phyloP scores from a whole-genome alignment of 2,888 invertebrate genomes.

The Erebia epiphron region DNA sequence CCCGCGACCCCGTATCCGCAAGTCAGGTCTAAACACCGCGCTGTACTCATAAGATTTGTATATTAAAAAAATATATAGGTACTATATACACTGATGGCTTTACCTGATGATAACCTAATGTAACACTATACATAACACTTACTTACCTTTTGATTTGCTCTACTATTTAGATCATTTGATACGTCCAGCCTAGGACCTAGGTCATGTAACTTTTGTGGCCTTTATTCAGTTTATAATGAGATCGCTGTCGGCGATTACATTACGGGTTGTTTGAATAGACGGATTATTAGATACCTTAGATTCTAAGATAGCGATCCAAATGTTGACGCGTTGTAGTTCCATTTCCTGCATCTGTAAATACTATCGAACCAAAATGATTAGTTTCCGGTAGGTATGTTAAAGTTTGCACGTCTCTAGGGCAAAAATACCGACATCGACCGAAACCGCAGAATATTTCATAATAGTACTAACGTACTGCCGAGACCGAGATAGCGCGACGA shows the following conservation, averaged over 20 bases:
- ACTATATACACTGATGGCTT: no score
- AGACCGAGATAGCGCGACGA: no score
- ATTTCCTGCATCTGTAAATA: background rate
- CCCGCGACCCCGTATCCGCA: no score
- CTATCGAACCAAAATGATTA: background rate
- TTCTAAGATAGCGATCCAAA: no score
- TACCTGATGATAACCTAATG: constrained; percentile 6
- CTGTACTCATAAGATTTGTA: no score
- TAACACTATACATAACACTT: constrained; percentile 13
- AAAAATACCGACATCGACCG: no score
- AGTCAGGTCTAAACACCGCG: no score
- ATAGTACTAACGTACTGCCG: no score
- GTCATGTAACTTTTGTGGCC: constrained; percentile 26
- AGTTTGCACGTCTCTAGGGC: no score
- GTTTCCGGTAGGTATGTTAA: no score
- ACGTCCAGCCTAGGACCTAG: constrained; percentile 7
- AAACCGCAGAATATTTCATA: no score
- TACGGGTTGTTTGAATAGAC: constrained; percentile 6
- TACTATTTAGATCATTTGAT: constrained; percentile 22
- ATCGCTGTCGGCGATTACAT: constrained; percentile 20
- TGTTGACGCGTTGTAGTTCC: background rate
- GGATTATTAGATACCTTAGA: background rate
- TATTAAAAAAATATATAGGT: no score
- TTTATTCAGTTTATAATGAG: constrained; percentile 20
- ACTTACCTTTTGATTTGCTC: constrained; percentile 5